A percentile compares a stretch with the other conserved stretches of the same genome.
Conservation (phyloP, 2,888 invertebrate species). For the Eilema sororculum region DNA sequence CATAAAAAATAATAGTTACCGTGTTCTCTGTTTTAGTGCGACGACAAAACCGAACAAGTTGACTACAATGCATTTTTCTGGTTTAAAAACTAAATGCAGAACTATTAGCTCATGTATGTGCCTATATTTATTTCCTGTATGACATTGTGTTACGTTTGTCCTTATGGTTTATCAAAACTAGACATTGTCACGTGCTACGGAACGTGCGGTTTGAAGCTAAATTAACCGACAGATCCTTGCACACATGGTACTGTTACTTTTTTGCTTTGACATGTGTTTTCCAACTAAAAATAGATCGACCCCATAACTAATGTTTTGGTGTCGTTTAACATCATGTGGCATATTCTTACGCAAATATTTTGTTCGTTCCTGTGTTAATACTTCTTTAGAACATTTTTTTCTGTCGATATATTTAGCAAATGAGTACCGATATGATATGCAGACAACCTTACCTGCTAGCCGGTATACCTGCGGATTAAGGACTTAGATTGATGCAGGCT, state of each 20-base stretch:
- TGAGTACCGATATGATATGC: no score
- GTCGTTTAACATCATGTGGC: background rate
- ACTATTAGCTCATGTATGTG: background rate
- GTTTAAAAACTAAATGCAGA: constrained; percentile 5
- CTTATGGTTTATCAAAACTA: background rate
- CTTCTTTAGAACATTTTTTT: no score
- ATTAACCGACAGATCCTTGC: background rate
- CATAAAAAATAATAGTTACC: no score
- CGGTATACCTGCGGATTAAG: no score
- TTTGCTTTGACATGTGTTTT: constrained; percentile 7
- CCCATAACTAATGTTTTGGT: background rate
- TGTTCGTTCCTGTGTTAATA: background rate
- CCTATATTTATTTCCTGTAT: background rate
- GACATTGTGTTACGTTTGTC: background rate
- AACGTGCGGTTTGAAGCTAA: background rate
- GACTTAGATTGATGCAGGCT: no score
- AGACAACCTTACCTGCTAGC: no score
- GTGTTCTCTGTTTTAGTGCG: no score
- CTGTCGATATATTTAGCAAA: no score
- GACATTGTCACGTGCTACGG: background rate
- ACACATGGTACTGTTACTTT: constrained; percentile 7
- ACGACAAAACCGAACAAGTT: background rate
- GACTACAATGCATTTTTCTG: background rate
- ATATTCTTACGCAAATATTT: background rate
- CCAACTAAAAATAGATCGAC: constrained; percentile 4